Percentiles rank a stretch among this genome's conserved stretches.
Evolutionary conservation across 2,797 vertebrate genomes (phyloP).

Genomic region (Eospalax fontanierii): DNA sequence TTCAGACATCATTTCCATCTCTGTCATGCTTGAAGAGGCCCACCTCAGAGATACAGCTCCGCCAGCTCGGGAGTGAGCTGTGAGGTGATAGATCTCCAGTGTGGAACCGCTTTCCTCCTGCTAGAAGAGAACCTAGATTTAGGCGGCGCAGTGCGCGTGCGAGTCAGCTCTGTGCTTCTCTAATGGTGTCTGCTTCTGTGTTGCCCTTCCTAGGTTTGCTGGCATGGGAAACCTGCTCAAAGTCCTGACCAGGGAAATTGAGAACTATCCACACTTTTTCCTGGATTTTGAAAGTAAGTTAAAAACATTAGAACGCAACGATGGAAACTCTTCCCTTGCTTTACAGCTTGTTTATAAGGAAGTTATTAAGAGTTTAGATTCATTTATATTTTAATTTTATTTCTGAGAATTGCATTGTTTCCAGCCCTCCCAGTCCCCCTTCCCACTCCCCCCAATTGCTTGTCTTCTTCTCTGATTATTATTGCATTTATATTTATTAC

Average conservation of each 20-base stretch:
- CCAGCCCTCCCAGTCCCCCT: no score
- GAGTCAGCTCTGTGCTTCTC: constrained; percentile 74
- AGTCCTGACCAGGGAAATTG: constrained; percentile 99
- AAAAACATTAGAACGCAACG: constrained; percentile 78
- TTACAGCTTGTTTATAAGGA: constrained; percentile 79
- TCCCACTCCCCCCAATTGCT: no score
- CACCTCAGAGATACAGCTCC: background rate
- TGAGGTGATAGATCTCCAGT: no score
- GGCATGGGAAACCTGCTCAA: constrained; percentile 99
- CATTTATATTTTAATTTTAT: no score
- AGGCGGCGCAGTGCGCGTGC: background rate
- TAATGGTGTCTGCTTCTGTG: constrained; percentile 89
- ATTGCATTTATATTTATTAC: no score
- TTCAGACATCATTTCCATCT: background rate
- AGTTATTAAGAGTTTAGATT: constrained; percentile 68
- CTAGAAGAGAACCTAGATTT: background rate
- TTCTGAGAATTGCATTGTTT: no score
- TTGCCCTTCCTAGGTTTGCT: constrained; percentile 97
- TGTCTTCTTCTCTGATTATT: no score
- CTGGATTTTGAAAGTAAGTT: constrained; percentile 99
- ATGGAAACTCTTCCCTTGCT: constrained; percentile 77
- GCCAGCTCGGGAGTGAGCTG: background rate
- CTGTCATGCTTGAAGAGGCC: background rate
- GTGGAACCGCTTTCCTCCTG: background rate
- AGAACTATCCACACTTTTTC: constrained; percentile 99